Base-by-base conservation (phyloP, 2,888 invertebrate species). In the Polietes domitor region DNA sequence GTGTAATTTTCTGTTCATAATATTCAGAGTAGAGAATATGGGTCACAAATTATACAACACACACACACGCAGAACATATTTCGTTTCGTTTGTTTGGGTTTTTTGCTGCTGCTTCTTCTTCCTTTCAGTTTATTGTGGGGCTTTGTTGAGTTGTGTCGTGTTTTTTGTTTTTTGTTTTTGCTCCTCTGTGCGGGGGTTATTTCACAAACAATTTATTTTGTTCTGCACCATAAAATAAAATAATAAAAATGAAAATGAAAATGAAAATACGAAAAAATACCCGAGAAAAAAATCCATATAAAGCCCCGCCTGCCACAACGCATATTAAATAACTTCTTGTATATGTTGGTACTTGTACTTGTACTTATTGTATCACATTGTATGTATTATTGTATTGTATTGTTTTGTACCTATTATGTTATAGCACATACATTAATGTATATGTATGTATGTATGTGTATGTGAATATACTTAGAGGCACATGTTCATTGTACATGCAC, bases 201-300 rank as follows among this genome's bases (percentile, higher is more conserved):
- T 74, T 74, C 21, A 63, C 74, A 74, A 74, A 50, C 74, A 74
- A 74, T 74, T 74, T 74, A 74, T 47, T 74, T 74, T 58, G 21
- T 74, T 74, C 7, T 50, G 15, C 28, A 61, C 15, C 55, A 37
- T 72, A 26, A 55, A 72, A 47, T 17, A 37, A 53, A 68, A 73
- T 26, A 72, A 53, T 53, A 71, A 50, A 17, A 47, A 70, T 50
- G 43, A 41, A 58, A 21, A 55, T 61, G 24, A 50, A 47, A 70
- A 58, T 4, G 21, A 21, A 53, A 17, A 50, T n/a, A 2, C 10
- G 12, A n/a, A n/a, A n/a, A n/a, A 47, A 47, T 15, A 15, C n/a
- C 47, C 6, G n/a, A n/a, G n/a, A 58, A 15, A 53, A 21, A 53
- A 17, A 50, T n/a, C 10, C 10, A 37, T 47, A n/a, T 47, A n/a